Evolutionary conservation across 2,113 vertebrate genomes (phyloP).

Genomic region (Oxygymnocypris stewartii): DNA sequence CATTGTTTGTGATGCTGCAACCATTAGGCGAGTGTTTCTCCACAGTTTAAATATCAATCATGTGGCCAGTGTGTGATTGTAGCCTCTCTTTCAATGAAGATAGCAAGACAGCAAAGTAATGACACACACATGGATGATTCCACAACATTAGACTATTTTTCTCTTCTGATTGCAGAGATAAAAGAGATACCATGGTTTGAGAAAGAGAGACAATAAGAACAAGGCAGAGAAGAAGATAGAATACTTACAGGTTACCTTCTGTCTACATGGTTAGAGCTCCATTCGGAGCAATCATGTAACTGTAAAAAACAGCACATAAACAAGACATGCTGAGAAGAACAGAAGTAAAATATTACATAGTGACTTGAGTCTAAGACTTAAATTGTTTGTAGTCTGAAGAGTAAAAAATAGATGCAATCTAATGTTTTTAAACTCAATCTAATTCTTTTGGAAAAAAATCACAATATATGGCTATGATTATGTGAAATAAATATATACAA

Average conservation of each 20-base stretch:
- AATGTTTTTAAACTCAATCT: neutral
- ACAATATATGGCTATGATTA: no score
- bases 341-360: neutral
- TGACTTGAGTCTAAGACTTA: neutral
- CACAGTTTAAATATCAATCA: slow-evolving; percentile 60
- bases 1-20: slow-evolving; percentile 37
- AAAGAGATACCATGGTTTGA: slow-evolving; percentile 11
- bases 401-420: neutral
- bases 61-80: slow-evolving; percentile 56
- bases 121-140: slow-evolving; percentile 25
- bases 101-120: slow-evolving; percentile 48
- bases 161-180: slow-evolving; percentile 40
- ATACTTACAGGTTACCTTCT: neutral
- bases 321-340: neutral
- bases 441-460: neutral
- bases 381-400: neutral
- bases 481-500: no score
- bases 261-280: neutral
- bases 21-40: slow-evolving; percentile 54
- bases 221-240: neutral
- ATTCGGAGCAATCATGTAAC: neutral
- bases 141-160: slow-evolving; percentile 24
- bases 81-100: slow-evolving; percentile 43
- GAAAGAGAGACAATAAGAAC: neutral
- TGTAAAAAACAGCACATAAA: neutral